These are phyloP conservation scores for Poeciliopsis infans DNA, from an alignment of 2,797 vertebrate species.

Conservation along the genomic window DNA sequence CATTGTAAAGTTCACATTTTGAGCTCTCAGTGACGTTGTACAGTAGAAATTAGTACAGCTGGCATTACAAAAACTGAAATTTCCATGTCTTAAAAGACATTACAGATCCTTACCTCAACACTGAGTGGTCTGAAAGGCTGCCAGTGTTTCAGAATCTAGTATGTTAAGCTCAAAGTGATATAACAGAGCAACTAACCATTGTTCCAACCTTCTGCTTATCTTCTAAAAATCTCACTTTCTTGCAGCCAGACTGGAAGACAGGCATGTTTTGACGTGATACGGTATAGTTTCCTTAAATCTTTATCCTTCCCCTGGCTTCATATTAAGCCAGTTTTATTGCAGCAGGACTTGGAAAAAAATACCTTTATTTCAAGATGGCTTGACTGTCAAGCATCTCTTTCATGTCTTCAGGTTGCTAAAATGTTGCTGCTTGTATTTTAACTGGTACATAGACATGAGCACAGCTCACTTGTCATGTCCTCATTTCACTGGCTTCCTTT, in stretches of 20 bases:
- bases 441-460: too few relatives aligned
- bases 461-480: not conserved
- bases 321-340: not conserved
- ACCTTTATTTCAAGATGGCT: too few relatives aligned
- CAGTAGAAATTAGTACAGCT: not conserved
- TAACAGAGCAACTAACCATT: not conserved
- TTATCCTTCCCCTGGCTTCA: not conserved
- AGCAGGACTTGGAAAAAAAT: too few relatives aligned
- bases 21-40: not conserved
- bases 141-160: not conserved
- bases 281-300: not conserved
- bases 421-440: not conserved
- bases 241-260: not conserved
- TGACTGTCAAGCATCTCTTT: not conserved
- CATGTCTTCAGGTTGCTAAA: not conserved
- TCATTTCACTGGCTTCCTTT: not conserved
- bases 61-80: too few relatives aligned
- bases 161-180: not conserved
- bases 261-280: not conserved
- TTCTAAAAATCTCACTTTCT: not conserved
- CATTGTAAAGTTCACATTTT: not conserved
- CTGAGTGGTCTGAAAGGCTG: not conserved
- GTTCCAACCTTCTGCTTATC: not conserved
- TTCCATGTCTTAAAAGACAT: not conserved
- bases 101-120: not conserved